Evolutionary conservation across 2,113 vertebrate genomes (phyloP).

Genomic region (Rhabdornis inornatus): DNA sequence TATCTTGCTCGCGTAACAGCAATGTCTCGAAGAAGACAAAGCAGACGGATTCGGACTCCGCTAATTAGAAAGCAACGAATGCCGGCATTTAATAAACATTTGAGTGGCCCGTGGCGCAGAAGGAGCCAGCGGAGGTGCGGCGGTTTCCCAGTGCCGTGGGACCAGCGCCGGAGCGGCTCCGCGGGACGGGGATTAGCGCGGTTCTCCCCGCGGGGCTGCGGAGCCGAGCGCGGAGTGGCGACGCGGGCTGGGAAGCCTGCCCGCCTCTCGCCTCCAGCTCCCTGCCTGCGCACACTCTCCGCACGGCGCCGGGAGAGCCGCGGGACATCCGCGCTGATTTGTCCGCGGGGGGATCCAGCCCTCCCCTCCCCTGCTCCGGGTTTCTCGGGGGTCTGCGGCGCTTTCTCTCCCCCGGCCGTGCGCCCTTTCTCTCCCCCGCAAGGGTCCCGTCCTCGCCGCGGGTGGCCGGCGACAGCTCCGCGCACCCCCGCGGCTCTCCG

Average conservation of each 20-base stretch:
- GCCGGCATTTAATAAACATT: neutral
- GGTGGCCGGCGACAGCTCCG: neutral
- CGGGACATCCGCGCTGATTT: neutral
- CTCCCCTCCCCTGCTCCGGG: neutral
- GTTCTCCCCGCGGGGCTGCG: neutral
- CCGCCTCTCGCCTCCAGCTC: neutral
- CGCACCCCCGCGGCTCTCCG: neutral
- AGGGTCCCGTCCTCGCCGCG: neutral
- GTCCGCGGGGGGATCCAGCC: neutral
- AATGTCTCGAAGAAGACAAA: neutral
- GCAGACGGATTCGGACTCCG: neutral
- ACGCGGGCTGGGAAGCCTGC: neutral
- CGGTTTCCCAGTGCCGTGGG: neutral
- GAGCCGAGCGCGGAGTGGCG: neutral
- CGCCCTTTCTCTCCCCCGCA: neutral
- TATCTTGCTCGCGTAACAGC: neutral
- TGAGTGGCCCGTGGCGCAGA: neutral
- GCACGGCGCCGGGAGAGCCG: neutral
- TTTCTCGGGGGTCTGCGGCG: neutral
- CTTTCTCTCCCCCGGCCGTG: too few relatives aligned
- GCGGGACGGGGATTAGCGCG: neutral
- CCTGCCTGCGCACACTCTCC: neutral
- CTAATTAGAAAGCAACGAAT: conserved; percentile 55
- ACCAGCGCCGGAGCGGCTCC: neutral
- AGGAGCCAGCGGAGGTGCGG: neutral